Conservation (phyloP, 2,888 invertebrate species). For the Drosophila paracracens region DNA sequence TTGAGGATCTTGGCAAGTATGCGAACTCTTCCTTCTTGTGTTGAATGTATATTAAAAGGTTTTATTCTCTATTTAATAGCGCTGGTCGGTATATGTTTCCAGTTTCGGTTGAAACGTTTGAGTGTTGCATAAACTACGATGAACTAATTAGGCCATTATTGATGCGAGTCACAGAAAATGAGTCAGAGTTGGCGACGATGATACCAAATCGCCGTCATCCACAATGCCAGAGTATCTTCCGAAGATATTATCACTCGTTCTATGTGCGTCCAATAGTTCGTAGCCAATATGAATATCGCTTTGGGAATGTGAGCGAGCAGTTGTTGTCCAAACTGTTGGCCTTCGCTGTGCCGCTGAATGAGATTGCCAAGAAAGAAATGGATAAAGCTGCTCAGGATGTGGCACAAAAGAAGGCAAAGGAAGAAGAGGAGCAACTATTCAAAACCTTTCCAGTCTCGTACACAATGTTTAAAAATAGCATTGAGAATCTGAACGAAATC, state of each 20-base stretch:
- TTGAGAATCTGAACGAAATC: constrained; percentile 43
- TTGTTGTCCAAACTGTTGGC: constrained; percentile 24
- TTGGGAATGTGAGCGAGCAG: constrained; percentile 9
- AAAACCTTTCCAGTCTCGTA: constrained; percentile 33
- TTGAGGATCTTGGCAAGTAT: constrained; percentile 30
- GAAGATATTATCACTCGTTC: constrained; percentile 45
- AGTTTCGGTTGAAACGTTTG: constrained; percentile 42
- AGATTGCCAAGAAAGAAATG: constrained; percentile 8
- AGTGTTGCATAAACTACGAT: constrained; percentile 32
- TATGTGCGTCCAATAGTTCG: constrained; percentile 40
- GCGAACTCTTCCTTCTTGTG: background rate
- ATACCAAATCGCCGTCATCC: constrained; percentile 6
- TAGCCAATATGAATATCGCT: constrained; percentile 20
- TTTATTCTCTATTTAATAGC: constrained; percentile 2
- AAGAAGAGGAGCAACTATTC: background rate
- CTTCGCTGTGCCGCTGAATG: constrained; percentile 31
- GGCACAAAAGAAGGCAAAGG: background rate
- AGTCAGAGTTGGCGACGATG: constrained; percentile 10
- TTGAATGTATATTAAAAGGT: background rate
- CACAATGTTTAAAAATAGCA: constrained; percentile 23
- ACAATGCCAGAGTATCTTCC: constrained; percentile 22
- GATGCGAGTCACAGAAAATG: background rate
- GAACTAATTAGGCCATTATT: constrained; percentile 33
- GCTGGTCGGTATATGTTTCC: constrained; percentile 42
- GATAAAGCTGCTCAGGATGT: background rate